Evolutionary conservation across 2,113 vertebrate species (phyloP), one percentile per base, ranked within the genome.

Genomic region (Phycodurus eques): DNA sequence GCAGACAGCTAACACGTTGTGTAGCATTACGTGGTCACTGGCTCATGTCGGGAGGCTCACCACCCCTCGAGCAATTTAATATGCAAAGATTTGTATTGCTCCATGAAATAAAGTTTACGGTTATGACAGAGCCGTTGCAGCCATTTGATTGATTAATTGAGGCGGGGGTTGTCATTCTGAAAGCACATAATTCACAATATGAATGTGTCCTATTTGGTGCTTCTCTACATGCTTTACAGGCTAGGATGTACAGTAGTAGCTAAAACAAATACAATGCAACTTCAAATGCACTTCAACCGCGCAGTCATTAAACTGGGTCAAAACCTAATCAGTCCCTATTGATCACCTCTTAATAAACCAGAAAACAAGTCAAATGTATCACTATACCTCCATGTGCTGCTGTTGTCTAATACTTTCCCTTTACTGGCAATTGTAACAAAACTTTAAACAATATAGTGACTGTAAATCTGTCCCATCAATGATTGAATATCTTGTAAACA

Each of bases 311-410:
- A 63, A 60, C 71, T 61, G 51, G 68, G 59, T 84, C 57, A 80
- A 80, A 77, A 79, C 44, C 64, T 73, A 76, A 85, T 83, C 75
- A 83, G 68, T 2, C 12, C 33, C 1, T 72, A 89, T 82, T 86
- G 85, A 85, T 85, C 80, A 64, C 10, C 42, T 70, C 64, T 73
- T 73, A 80, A 70, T 86, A 66, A 81, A 73, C 68, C 54, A 77
- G 61, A 63, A 63, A 63, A 15, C 2, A 39, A 10, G 35, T 20
- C 14, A 39, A 33, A 60, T 27, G n/a, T 56, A 17, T n/a, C 5
- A 60, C 27, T 27, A 27, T 27, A 33, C 20, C 57, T 2, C 57
- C 19, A 60, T 27, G 27, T 27, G 27, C 27, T 27, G 27, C 27
- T 27, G 27, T 27, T 27, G 27, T 27, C 27, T 27, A 27, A 27